These are phyloP conservation scores for Pachycephala philippinensis DNA, from an alignment of 2,113 vertebrate species.

Conservation along the genomic window DNA sequence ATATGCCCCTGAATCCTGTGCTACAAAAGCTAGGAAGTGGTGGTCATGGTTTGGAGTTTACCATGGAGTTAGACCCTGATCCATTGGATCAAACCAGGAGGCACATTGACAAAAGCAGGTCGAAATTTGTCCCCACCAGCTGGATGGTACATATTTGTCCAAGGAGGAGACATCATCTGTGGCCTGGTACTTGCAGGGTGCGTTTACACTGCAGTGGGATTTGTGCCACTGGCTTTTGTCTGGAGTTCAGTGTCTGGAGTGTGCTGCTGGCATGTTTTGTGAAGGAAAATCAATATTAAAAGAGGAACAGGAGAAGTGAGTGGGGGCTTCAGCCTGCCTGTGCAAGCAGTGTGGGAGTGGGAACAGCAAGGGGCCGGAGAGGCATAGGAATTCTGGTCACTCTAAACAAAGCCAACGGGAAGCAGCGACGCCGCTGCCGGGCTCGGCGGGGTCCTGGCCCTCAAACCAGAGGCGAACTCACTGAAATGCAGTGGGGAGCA, in stretches of 20 bases:
- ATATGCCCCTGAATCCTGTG: neutral
- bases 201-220: neutral
- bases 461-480: rapidly evolving
- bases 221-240: neutral
- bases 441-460: rapidly evolving
- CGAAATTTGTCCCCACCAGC: neutral
- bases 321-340: neutral
- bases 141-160: neutral
- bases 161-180: neutral
- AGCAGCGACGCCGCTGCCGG: rapidly evolving
- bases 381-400: neutral
- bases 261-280: neutral
- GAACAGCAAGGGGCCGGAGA: neutral
- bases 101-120: neutral
- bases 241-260: neutral
- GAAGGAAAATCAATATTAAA: neutral
- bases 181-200: neutral
- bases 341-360: neutral
- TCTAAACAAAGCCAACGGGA: rapidly evolving
- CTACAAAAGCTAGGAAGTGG: neutral
- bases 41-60: neutral
- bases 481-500: neutral
- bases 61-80: neutral
- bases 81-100: neutral
- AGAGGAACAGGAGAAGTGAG: neutral